These are phyloP conservation scores for Serilophus lunatus DNA, from an alignment of 2,113 vertebrate species.

Conservation along the genomic window DNA sequence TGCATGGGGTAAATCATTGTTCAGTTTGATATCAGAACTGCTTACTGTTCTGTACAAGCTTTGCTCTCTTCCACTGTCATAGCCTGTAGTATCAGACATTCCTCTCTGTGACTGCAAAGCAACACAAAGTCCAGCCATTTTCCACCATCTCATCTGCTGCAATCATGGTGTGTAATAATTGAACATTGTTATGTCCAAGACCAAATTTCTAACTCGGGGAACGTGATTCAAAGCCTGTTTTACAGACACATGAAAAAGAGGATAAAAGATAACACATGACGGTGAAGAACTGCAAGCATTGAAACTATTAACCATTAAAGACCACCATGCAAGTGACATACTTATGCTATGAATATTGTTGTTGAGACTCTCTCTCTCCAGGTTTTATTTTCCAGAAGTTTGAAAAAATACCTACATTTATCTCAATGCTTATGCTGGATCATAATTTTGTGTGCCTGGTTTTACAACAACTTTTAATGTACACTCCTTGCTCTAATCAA, in stretches of 20 bases:
- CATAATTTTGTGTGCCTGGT: background rate
- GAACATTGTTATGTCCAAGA: background rate
- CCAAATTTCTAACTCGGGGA: background rate
- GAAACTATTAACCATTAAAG: background rate
- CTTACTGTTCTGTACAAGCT: background rate
- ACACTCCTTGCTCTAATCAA: background rate
- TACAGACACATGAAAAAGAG: background rate
- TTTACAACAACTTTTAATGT: background rate
- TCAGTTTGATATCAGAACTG: background rate
- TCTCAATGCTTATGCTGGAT: background rate
- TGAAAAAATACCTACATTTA: background rate
- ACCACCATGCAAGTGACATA: background rate
- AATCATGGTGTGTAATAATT: background rate
- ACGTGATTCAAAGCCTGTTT: background rate
- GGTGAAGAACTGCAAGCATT: background rate
- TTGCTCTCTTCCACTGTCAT: background rate
- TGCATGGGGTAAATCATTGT: background rate
- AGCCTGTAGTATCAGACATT: background rate
- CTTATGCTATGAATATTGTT: background rate
- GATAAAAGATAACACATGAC: background rate
- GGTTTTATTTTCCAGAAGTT: background rate
- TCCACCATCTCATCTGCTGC: background rate
- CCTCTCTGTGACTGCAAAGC: background rate
- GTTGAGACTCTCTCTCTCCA: background rate
- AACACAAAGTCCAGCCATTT: background rate